Evolutionary conservation across 2,797 vertebrate species (phyloP).

Genomic region (Dendrocincla tyrannina): DNA sequence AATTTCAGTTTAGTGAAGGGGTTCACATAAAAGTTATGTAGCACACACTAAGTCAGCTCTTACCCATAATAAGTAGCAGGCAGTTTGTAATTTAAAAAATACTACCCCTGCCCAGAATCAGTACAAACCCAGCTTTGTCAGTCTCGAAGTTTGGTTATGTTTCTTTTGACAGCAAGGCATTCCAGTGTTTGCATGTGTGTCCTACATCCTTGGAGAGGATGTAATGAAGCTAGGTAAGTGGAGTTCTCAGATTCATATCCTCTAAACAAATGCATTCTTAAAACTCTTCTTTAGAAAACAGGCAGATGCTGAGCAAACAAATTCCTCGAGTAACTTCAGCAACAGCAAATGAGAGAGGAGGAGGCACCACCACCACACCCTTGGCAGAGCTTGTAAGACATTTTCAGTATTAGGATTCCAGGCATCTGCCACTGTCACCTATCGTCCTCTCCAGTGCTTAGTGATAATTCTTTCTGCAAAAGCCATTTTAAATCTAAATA

Average conservation of each 20-base stretch:
- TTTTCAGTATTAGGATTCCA: neutral
- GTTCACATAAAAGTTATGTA: constrained; percentile 62
- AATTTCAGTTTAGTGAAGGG: neutral
- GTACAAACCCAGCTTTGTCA: neutral
- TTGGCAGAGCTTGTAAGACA: neutral
- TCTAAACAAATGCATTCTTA: neutral
- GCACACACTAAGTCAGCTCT: neutral
- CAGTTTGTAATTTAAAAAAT: neutral
- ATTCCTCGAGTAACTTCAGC: neutral
- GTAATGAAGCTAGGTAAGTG: neutral
- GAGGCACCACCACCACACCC: neutral
- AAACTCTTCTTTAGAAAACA: neutral
- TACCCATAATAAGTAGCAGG: neutral
- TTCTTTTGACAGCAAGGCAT: neutral
- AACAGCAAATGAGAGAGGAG: neutral
- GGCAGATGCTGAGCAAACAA: neutral
- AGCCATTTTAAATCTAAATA: neutral
- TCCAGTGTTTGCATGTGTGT: neutral
- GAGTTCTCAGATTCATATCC: neutral
- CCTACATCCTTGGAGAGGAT: neutral
- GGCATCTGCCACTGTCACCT: neutral
- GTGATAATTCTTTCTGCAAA: neutral
- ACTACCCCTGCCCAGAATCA: neutral
- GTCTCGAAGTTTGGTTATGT: neutral
- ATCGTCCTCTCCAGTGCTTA: neutral